Base-by-base conservation (phyloP, 2,113 vertebrate species). In the Atlantisia rogersi region DNA sequence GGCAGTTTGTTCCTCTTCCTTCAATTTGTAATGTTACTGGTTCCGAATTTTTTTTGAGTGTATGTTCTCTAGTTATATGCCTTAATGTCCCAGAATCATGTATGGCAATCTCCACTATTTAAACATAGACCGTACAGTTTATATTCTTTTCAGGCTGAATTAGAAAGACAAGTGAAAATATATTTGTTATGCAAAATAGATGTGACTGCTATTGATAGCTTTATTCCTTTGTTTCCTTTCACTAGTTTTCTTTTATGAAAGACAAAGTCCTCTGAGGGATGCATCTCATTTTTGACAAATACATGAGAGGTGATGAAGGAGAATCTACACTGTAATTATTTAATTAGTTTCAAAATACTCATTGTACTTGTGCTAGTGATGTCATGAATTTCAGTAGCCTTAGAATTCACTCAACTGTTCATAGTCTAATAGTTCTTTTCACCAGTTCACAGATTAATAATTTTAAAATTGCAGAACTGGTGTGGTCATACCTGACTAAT, bases 311-410 rank as follows among this genome's bases (percentile, higher is more conserved):
- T 39, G 17, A 50, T 65, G 63, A 74, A 86, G 15, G 21, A 86
- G 40, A 69, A 60, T 78, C 62, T 35, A 35, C 56, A 46, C 17
- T 6, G 5, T 52, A 78, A 40, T 31, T 77, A 7, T 83, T 85
- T 82, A 5, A 53, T 81, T 63, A n/a, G 10, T 63, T 92, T 84
- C 56, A 63, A 70, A 81, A 65, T 56, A 32, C 31, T 28, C 21
- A 0, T 50, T 48, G 32, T 19, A 29, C n/a, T 75, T 0, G 0
- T 7, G 19, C 37, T 89, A 70, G 44, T 32, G 63, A 40, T 77
- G 59, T 26, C 1, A 15, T 80, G 79, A n/a, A 40, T 82, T 67
- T 48, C 42, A 59, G 22, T 37, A 25, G 53, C 37, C 15, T 32
- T 86, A 82, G 60, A n/a, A 81, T 82, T 77, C 76, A 26, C 44